Evolutionary conservation across 2,797 vertebrate species (phyloP), one percentile per base, ranked within the genome.

Genomic region (Xenentodon cancila): DNA sequence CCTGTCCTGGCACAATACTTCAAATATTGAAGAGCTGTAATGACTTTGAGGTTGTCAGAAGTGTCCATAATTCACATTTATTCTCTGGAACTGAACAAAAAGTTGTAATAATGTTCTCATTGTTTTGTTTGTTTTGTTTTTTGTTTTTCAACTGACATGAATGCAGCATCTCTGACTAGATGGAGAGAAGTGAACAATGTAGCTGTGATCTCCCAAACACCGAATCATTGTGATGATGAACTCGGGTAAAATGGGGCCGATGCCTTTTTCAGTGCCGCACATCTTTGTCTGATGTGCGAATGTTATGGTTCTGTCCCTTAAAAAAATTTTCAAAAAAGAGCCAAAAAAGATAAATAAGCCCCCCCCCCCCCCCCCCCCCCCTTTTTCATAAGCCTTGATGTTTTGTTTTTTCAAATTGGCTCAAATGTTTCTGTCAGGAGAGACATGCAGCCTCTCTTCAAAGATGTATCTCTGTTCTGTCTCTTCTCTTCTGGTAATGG

Each of bases 191-290:
- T 42, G 70, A 86, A 81, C 69, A 37, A 77, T 84, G 84, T 87
- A 87, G 89, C 88, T 82, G 69, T 9, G n/a, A 25, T 59, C 50
- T 71, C 80, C 64, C 25, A 5, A 30, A 53, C 73, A 75, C 70
- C 18, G 51, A 53, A 64, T 81, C 75, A 75, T 79, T 84, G 77
- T 88, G 82, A 78, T 60, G 69, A 82, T 56, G 56, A 59, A 56
- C 5, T 55, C 32, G 59, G 59, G 7, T 22, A 30, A 71, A 80
- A 55, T 12, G 50, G 63, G 77, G 66, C 71, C 34, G 80, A 84
- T 74, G 82, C 80, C 83, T 84, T 87, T 30, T 81, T 81, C 46
- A 69, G 50, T 74, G 80, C 83, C 76, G 66, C 51, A 70, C 53
- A 25, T 69, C 53, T 64, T 8, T 50, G 68, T 68, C 20, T 57